phyloP scores from a whole-genome alignment of 2,113 vertebrate species.

The Lamprotornis superbus region DNA sequence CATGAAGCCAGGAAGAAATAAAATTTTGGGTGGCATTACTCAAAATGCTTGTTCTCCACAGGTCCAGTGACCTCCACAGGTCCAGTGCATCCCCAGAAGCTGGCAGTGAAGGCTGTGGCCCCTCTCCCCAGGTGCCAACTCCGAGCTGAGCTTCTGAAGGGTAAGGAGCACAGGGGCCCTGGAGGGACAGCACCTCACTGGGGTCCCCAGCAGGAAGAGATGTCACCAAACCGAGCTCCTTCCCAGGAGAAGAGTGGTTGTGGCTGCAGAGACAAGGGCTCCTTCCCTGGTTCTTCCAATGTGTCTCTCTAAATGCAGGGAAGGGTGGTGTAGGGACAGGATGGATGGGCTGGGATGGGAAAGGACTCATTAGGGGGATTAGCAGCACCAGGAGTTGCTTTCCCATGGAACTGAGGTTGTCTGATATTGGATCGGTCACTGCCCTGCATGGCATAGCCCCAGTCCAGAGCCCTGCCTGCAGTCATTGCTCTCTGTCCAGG shows the following conservation, averaged over 20 bases:
- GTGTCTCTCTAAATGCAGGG: not conserved
- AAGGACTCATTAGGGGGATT: not conserved
- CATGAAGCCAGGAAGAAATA: not conserved
- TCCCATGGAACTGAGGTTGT: not conserved
- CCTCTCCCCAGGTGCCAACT: not conserved
- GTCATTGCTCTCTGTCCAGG: not conserved
- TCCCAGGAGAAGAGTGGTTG: not conserved
- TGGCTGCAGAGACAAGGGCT: not conserved
- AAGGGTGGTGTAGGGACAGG: not conserved
- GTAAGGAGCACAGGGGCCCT: not conserved
- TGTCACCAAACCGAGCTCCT: rapidly evolving
- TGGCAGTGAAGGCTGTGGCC: not conserved
- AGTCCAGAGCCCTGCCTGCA: not conserved
- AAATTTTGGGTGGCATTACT: not conserved
- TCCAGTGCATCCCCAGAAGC: conserved; percentile 36
- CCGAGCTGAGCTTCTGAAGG: conserved; percentile 42
- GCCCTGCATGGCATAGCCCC: not conserved
- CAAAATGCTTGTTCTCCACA: conserved; percentile 7
- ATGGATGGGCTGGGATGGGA: not conserved
- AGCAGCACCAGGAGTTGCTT: not conserved
- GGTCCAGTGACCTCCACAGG: conserved; percentile 63
- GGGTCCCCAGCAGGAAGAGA: not conserved
- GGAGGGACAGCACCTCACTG: not conserved
- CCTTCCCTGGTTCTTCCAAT: not conserved
- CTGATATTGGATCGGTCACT: not conserved